These are phyloP conservation scores for Pachyseris speciosa DNA, from an alignment of 64 coral and sea anemone genomes.

Conservation along the genomic window DNA sequence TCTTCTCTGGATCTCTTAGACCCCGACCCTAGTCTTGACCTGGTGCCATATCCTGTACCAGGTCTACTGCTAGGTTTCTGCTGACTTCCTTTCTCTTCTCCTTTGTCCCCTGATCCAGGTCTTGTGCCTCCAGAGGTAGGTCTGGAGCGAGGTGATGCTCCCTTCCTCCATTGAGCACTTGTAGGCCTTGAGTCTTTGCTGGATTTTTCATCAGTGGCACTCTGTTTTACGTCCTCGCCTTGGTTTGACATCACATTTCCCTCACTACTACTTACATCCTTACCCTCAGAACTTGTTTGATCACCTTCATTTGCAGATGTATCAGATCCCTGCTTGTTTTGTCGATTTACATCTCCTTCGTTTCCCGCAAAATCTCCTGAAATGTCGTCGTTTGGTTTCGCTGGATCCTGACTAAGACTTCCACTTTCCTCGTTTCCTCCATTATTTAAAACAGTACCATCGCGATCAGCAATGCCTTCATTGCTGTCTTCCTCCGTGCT, in stretches of 20 bases:
- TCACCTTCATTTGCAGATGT: background rate
- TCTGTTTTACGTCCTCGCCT: background rate
- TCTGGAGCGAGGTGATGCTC: background rate
- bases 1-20: background rate
- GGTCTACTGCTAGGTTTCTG: conserved; percentile 31
- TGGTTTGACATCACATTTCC: background rate
- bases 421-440: background rate
- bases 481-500: background rate
- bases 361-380: background rate
- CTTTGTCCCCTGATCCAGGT: conserved; percentile 6
- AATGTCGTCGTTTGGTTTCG: background rate
- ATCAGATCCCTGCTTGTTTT: conserved; percentile 4
- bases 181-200: background rate
- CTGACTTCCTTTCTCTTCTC: background rate
- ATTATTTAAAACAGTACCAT: background rate
- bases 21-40: conserved; percentile 15
- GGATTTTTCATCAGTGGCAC: background rate
- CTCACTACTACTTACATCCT: background rate
- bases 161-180: background rate
- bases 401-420: conserved; percentile 5
- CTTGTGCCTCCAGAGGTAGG: conserved; percentile 1
- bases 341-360: background rate
- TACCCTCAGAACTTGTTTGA: background rate
- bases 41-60: background rate
- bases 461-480: background rate